Percentiles rank a stretch among this genome's conserved stretches.
These are phyloP conservation scores for Helicoverpa armigera DNA, from an alignment of 1,140 invertebrate species.

Conservation along the genomic window DNA sequence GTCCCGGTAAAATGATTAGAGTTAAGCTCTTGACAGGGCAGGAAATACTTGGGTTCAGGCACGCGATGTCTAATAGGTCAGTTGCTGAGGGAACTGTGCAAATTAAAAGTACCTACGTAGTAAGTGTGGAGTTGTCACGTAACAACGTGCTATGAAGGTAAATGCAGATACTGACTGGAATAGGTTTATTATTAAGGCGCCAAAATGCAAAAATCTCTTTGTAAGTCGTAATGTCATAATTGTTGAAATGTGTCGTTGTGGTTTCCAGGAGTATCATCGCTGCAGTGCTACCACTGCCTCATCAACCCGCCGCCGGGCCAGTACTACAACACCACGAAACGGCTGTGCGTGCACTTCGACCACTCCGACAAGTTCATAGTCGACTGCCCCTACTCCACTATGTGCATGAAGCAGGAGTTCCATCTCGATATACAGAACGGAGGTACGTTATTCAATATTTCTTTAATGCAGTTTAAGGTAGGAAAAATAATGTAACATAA, in stretches of 20 bases:
- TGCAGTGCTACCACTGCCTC: constrained; percentile 90
- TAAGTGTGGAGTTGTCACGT: too few relatives aligned
- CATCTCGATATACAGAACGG: constrained; percentile 88
- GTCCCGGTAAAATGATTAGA: not conserved
- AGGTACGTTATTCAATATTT: constrained; percentile 76
- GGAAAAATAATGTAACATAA: not conserved
- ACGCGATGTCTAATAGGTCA: constrained; percentile 21
- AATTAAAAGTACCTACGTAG: too few relatives aligned
- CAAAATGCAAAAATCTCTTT: not conserved
- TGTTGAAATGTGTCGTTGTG: constrained; percentile 32
- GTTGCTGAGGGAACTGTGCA: not conserved
- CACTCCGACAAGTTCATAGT: constrained; percentile 89
- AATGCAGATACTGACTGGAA: too few relatives aligned
- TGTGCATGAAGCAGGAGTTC: constrained; percentile 92
- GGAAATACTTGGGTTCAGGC: constrained; percentile 8
- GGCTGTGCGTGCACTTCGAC: constrained; percentile 91
- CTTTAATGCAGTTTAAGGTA: not conserved
- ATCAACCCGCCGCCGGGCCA: constrained; percentile 86
- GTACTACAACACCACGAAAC: constrained; percentile 85
- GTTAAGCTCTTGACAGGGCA: constrained; percentile 15
- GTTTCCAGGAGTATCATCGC: constrained; percentile 72
- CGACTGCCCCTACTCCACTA: constrained; percentile 92
- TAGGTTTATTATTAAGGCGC: too few relatives aligned
- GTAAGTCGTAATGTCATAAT: not conserved
- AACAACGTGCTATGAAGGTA: too few relatives aligned